These are phyloP conservation scores for Aphis craccivora DNA, from an alignment of 1,140 invertebrate species.

Conservation along the genomic window DNA sequence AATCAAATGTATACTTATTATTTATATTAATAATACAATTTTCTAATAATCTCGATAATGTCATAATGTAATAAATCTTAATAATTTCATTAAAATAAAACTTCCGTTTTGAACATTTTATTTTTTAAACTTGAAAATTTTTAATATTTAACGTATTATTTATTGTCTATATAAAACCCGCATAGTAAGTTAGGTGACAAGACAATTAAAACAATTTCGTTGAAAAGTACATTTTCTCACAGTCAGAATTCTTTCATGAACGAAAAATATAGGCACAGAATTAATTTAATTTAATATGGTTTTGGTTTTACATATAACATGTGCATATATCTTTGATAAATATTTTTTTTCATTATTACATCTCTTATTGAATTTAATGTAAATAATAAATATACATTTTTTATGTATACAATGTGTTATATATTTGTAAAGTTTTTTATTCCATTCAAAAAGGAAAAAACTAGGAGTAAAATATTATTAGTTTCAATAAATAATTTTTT, in stretches of 20 bases:
- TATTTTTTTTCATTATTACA: background rate
- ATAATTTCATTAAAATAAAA: background rate
- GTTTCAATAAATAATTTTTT: background rate
- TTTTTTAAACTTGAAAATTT: background rate
- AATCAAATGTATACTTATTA: background rate
- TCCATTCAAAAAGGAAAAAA: background rate
- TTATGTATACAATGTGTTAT: background rate
- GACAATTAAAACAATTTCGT: background rate
- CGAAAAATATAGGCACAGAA: background rate
- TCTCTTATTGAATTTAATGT: background rate
- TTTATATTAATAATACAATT: background rate
- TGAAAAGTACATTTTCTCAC: background rate
- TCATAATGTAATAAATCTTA: background rate
- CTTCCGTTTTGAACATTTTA: background rate
- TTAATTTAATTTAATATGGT: background rate
- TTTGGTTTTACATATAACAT: background rate
- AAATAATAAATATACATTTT: background rate
- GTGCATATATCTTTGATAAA: too few species aligned
- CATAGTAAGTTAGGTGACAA: background rate
- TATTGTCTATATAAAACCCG: background rate
- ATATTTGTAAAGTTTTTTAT: background rate
- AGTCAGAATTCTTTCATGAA: background rate
- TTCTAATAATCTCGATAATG: background rate
- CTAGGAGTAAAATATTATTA: background rate
- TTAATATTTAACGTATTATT: background rate